Base-by-base conservation (phyloP, 2,888 invertebrate species). In the Agrochola circellaris region DNA sequence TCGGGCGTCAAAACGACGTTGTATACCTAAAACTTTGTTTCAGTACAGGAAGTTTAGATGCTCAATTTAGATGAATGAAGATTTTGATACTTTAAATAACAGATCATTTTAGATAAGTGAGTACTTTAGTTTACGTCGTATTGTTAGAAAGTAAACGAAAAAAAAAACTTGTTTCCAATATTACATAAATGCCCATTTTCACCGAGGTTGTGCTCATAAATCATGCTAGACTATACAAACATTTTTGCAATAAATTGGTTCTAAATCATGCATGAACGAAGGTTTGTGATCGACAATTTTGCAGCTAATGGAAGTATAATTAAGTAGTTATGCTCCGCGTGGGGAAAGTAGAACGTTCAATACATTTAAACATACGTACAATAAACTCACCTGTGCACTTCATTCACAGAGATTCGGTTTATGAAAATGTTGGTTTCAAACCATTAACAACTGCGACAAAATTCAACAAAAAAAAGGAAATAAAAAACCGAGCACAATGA, bases 41-140 rank as follows among this genome's bases (percentile, higher is more conserved):
- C 15, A 23, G 9, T 61, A 75, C 51, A 61, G 51, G 30, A 61
- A 61, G 75, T 51, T 73, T 42, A 30, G 56, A 56, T 72, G 30
- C 42, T 58, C 20, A 6, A 38, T 38, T 38, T 7, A n/a, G 30
- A 45, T 58, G 45, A 66, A 30, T 26, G 7, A 48, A 13, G 26
- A 48, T 48, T 45, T 66, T 23, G 9, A n/a, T 38, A n/a, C 34
- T 15, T 23, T 23, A 23, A 7, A 1, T 23, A 23, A n/a, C n/a
- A n/a, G n/a, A n/a, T n/a, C n/a, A n/a, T n/a, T n/a, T n/a, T n/a
- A n/a, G n/a, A n/a, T n/a, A n/a, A n/a, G n/a, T n/a, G n/a, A n/a
- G n/a, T n/a, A n/a, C n/a, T n/a, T n/a, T n/a, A n/a, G n/a, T 30
- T 48, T 15, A 30, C 15, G 15, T 67, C 2, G 30, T 9, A 48